These are phyloP conservation scores for Merops nubicus DNA, from an alignment of 2,113 vertebrate species.

Conservation along the genomic window DNA sequence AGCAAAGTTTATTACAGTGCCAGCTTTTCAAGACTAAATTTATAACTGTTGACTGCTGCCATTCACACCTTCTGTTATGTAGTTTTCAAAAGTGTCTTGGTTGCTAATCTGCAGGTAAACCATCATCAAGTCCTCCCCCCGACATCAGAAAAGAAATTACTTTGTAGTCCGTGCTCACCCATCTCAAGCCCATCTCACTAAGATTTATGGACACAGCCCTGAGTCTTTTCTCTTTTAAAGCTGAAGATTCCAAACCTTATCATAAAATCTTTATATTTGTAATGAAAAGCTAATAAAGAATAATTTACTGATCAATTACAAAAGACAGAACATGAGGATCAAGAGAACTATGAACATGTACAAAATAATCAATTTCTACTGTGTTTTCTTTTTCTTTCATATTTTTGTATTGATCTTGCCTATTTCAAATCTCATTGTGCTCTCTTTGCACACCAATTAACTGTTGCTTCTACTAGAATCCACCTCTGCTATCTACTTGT, in stretches of 20 bases:
- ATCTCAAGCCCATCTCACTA: background rate
- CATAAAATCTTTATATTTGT: background rate
- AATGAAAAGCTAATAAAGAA: constrained; percentile 5
- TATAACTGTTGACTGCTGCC: background rate
- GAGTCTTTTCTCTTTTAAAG: background rate
- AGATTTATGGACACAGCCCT: background rate
- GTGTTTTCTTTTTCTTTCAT: constrained; percentile 7
- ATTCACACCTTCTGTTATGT: background rate
- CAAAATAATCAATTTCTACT: background rate
- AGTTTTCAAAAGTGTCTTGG: background rate
- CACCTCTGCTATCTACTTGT: background rate
- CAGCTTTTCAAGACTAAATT: background rate
- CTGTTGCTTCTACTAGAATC: background rate
- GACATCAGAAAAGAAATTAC: background rate
- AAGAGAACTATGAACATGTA: background rate
- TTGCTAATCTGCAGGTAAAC: background rate
- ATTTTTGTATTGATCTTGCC: background rate
- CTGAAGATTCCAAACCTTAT: background rate
- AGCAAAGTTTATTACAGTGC: background rate
- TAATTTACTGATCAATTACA: background rate
- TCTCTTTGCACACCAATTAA: background rate
- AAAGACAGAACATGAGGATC: background rate
- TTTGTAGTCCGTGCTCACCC: background rate
- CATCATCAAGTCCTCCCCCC: background rate
- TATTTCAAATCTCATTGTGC: background rate